Base-by-base conservation (phyloP, 2,797 vertebrate genomes). In the Cyclopterus lumpus region DNA sequence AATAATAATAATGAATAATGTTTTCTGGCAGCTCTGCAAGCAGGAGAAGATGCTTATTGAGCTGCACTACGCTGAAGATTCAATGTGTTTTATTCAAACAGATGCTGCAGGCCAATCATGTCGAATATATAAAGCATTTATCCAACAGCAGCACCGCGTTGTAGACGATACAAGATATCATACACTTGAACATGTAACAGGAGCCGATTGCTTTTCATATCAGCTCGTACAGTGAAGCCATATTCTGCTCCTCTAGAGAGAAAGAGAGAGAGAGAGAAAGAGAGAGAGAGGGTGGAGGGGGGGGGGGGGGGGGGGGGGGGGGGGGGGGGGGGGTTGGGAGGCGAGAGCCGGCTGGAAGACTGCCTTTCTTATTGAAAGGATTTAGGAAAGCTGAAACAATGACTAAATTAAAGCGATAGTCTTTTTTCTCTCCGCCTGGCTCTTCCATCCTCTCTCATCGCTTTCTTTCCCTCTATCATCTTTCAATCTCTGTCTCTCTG, bases 391-490 rank as follows among this genome's bases (percentile, higher is more conserved):
- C 83, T 75, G 81, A 91, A 87, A 88, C 89, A 88, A 92, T 88
- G 86, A 92, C 90, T 92, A 87, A 90, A 94, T 94, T 92, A 93
- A 91, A 93, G 85, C 67, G 28, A 79, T 86, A 84, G 84, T 80
- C 69, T 87, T 76, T 77, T 61, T 68, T 26, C 40, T 65, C 46
- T 30, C 51, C 72, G 36, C 73, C 54, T 51, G 28, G 22, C 54
- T 79, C 53, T 57, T 75, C 77, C 69, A 65, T 62, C 75, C 75
- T 80, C 71, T 83, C 80, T 79, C 59, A 61, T 79, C 71, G 74
- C 81, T 87, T 72, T 73, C 75, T 36, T 71, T 83, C 84, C 71
- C 70, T 83, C 76, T 46, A 84, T 89, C 78, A 80, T 89, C 88
- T 86, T 90, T 89, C 91, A 92, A 88, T 92, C 92, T 89, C 73